These are phyloP conservation scores for Gymnodraco acuticeps DNA, from an alignment of 2,797 vertebrate species.

Conservation along the genomic window DNA sequence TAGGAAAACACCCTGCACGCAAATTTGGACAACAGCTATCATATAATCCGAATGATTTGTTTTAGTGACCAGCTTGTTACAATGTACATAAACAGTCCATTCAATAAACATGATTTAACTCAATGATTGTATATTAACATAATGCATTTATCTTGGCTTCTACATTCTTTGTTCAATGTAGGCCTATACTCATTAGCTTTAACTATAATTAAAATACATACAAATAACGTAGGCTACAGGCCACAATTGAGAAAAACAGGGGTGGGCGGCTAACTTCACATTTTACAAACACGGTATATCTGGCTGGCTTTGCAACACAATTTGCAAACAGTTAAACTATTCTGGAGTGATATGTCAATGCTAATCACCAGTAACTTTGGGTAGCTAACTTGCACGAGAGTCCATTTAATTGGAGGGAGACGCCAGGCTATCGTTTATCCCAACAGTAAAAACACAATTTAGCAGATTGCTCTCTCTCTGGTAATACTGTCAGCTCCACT, in stretches of 20 bases:
- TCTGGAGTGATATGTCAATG: background rate
- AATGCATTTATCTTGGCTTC: background rate
- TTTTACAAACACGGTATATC: background rate
- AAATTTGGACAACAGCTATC: background rate
- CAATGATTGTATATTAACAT: no score
- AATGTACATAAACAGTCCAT: background rate
- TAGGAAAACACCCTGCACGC: background rate
- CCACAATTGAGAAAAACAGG: background rate
- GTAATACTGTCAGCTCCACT: background rate
- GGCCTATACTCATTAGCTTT: background rate
- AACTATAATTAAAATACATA: background rate
- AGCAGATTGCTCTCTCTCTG: background rate
- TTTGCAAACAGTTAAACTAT: background rate
- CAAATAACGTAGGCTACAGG: background rate
- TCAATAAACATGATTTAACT: background rate
- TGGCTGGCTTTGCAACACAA: background rate
- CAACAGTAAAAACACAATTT: background rate
- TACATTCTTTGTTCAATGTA: background rate
- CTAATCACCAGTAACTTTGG: background rate
- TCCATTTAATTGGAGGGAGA: background rate
- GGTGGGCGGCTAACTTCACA: background rate
- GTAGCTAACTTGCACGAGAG: background rate
- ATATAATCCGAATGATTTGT: background rate
- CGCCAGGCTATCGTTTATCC: background rate
- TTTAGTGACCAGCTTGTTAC: background rate